Conservation (phyloP, 2,888 invertebrate genomes). For the Microplitis deprimator region DNA sequence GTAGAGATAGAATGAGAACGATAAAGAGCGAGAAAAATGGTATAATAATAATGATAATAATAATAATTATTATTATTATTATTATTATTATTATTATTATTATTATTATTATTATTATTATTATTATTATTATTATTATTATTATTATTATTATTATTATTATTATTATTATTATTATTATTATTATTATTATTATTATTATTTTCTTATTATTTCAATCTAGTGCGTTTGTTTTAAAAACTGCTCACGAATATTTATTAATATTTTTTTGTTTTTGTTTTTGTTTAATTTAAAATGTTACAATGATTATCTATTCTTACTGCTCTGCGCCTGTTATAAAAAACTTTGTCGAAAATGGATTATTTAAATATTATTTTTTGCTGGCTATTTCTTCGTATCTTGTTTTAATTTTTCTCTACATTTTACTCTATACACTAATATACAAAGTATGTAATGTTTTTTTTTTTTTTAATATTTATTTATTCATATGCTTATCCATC, state of each 20-base stretch:
- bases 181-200: neutral
- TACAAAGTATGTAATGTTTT: constrained; percentile 69
- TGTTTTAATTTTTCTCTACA: constrained; percentile 58
- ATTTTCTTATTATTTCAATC: constrained; percentile 38
- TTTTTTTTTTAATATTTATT: constrained; percentile 42
- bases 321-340: constrained; percentile 68
- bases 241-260: constrained; percentile 45
- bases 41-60: constrained; percentile 38
- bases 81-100: constrained; percentile 11
- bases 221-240: constrained; percentile 49
- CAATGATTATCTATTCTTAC: constrained; percentile 67
- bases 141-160: neutral
- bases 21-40: constrained; percentile 20
- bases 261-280: constrained; percentile 37
- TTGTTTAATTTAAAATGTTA: constrained; percentile 51
- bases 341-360: constrained; percentile 71
- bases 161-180: neutral
- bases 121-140: neutral
- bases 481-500: constrained; percentile 65
- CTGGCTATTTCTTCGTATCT: constrained; percentile 63
- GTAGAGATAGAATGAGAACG: constrained; percentile 16
- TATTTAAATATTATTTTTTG: constrained; percentile 46
- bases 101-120: neutral
- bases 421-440: constrained; percentile 70
- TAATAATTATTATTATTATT: constrained; percentile 18